phyloP scores from a whole-genome alignment of 2,113 vertebrate genomes.

The Scopus umbretta region DNA sequence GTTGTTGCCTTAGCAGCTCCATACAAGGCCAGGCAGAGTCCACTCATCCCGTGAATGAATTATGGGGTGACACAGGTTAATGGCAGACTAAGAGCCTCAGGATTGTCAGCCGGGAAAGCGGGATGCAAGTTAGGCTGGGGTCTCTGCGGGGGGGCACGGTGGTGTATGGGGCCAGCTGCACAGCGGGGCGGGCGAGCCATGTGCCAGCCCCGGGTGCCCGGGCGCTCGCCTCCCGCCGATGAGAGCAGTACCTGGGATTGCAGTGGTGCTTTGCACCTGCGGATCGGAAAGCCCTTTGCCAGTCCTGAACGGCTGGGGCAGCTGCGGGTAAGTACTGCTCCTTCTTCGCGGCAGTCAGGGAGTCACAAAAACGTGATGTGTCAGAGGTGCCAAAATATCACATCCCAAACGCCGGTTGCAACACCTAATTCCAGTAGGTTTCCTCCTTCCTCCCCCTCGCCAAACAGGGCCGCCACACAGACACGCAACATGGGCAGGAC shows the following conservation, averaged over 20 bases:
- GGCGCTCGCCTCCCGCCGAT: rapidly evolving
- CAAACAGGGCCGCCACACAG: rapidly evolving
- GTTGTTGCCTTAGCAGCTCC: neutral
- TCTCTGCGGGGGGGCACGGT: too few species aligned
- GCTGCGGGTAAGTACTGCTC: neutral
- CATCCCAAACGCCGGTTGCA: neutral
- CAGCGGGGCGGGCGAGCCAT: neutral
- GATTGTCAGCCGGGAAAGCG: rapidly evolving
- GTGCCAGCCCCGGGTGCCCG: neutral
- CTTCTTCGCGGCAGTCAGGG: neutral
- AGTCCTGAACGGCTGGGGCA: neutral
- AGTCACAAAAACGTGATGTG: rapidly evolving
- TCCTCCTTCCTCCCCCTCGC: neutral
- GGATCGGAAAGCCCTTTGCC: neutral
- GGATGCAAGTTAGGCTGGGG: neutral
- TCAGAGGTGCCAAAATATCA: neutral
- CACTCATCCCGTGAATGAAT: neutral
- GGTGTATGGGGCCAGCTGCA: neutral
- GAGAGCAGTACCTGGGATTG: neutral
- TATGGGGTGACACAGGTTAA: neutral
- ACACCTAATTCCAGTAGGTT: neutral
- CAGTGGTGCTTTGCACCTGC: neutral
- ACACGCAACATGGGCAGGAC: neutral
- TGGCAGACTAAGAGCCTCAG: neutral
- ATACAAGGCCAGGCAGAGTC: neutral